Evolutionary conservation across 2,888 invertebrate genomes (phyloP), one percentile per base, ranked within the genome.

Genomic region (Agonopterix subpropinquella): DNA sequence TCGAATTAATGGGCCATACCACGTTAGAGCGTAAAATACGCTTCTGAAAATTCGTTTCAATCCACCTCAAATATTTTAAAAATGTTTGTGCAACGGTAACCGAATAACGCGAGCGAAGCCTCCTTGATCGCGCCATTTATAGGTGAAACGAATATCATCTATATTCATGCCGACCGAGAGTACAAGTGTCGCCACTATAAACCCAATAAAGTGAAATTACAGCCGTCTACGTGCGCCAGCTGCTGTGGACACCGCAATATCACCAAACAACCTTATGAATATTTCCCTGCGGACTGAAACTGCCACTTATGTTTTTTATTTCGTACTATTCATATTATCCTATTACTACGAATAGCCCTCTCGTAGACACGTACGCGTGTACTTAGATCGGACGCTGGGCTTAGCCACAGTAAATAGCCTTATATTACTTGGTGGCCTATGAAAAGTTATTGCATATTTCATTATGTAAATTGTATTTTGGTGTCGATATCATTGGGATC

Each of bases 181-280:
- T 64, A 71, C 66, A 73, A 66, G 65, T 70, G 72, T 73, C 62
- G 64, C 64, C 64, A 62, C 66, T 69, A 67, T 62, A 64, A 64
- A 69, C 67, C 63, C 68, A 71, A 77, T 75, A 73, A 73, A 66
- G 61, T 67, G 63, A 62, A 69, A 75, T 73, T 73, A 70, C 65
- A 60, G 55, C 49, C 53, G 53, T 54, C 64, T 67, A 62, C 68
- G 67, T 58, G 67, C 59, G 56, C 54, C 54, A 55, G 57, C 58
- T 59, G 56, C 11, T 58, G 53, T 51, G 53, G 55, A 57, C 55
- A 59, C 57, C 56, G 53, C 51, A 60, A 61, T 52, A 54, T 59
- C 55, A 54, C 56, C 54, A 54, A 53, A 56, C 55, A 56, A 58
- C 60, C 64, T 62, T 66, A 67, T 68, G 65, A 68, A 68, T 45